A percentile compares a stretch with the other conserved stretches of the same genome.
phyloP scores from a whole-genome alignment of 2,797 vertebrate genomes.

The Acanthurus tractus region DNA sequence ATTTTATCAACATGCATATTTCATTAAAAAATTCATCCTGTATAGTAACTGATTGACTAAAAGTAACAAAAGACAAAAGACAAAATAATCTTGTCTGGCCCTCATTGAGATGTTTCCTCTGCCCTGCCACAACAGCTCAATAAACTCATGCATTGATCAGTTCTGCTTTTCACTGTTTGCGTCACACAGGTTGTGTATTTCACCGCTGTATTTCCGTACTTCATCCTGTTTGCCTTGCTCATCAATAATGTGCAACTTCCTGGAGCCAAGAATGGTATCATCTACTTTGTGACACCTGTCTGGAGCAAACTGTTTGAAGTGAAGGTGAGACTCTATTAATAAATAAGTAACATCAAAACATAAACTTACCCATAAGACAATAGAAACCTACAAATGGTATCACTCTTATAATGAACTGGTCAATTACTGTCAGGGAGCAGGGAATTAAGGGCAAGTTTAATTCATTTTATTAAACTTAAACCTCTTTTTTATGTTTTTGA shows the following conservation, averaged over 20 bases:
- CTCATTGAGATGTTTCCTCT: not conserved
- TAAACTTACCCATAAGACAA: not conserved
- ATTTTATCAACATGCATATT: not conserved
- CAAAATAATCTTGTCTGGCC: too few species aligned
- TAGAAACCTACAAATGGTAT: not conserved
- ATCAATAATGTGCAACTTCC: constrained; percentile 87
- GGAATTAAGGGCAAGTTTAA: not conserved
- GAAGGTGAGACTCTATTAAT: constrained; percentile 73
- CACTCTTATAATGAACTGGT: not conserved
- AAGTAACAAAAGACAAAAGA: too few species aligned
- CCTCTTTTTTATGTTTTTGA: not conserved
- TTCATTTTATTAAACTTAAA: not conserved
- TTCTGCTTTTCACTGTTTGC: constrained; percentile 27
- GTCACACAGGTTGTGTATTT: constrained; percentile 83
- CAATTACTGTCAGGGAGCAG: not conserved
- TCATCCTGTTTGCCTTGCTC: constrained; percentile 84
- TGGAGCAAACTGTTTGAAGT: constrained; percentile 84
- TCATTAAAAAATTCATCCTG: too few species aligned
- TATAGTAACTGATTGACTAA: too few species aligned
- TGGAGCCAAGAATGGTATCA: constrained; percentile 82
- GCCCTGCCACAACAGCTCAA: not conserved
- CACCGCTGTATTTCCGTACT: constrained; percentile 84
- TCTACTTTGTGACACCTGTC: constrained; percentile 83
- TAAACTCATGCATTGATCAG: not conserved
- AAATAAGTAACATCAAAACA: not conserved